Conservation (phyloP, 2,113 vertebrate genomes). For the Anguilla japonica region DNA sequence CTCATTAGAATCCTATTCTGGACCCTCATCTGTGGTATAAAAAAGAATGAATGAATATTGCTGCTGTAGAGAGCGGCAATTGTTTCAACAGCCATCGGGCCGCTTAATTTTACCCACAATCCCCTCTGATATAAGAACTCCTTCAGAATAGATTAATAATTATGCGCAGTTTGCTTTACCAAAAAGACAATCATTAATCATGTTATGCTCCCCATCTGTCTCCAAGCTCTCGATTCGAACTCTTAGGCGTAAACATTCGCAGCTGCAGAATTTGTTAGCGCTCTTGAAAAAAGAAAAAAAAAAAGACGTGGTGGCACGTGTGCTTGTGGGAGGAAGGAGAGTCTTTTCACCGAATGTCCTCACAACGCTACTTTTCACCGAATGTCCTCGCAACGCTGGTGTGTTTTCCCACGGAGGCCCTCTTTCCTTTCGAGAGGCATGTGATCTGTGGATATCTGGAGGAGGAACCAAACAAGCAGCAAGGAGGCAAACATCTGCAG, state of each 20-base stretch:
- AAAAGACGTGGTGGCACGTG: too few species aligned
- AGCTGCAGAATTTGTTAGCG: neutral
- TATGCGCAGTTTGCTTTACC: neutral
- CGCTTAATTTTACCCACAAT: neutral
- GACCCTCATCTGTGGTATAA: neutral
- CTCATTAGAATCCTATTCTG: neutral
- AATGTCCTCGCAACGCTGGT: neutral
- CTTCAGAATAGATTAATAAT: neutral
- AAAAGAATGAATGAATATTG: neutral
- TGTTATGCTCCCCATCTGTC: neutral
- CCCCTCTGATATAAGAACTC: neutral
- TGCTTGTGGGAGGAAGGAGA: neutral
- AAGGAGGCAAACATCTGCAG: neutral
- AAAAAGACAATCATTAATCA: neutral
- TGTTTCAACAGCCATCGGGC: neutral
- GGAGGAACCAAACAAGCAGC: neutral
- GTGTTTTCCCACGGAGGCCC: neutral
- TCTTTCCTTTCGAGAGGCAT: neutral
- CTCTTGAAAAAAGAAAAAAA: neutral
- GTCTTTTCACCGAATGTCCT: neutral
- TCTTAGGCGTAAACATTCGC: neutral
- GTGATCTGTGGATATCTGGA: neutral
- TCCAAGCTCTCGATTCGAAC: neutral
- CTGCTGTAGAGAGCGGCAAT: neutral
- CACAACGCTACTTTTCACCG: too few species aligned